These are phyloP conservation scores for Zeus faber DNA, from an alignment of 2,113 vertebrate species.

Conservation along the genomic window DNA sequence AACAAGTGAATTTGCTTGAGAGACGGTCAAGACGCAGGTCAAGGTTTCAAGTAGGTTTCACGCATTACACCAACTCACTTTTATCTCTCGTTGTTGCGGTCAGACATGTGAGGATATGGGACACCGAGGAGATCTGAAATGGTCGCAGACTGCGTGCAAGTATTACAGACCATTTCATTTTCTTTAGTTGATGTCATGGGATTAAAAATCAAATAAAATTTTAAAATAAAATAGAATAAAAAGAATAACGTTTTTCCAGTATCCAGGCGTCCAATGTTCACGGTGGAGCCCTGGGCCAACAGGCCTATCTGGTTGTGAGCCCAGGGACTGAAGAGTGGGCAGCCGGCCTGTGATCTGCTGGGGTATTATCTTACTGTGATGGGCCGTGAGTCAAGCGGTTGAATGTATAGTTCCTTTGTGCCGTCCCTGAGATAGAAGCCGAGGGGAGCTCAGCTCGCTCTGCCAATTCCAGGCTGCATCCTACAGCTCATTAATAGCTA, in stretches of 20 bases:
- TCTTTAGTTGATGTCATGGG: too few relatives aligned
- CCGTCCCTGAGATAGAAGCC: slow-evolving; percentile 41
- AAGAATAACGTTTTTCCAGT: background rate
- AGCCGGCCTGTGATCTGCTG: slow-evolving; percentile 51
- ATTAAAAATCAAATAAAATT: too few relatives aligned
- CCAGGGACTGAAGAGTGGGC: slow-evolving; percentile 28
- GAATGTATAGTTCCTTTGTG: slow-evolving; percentile 57
- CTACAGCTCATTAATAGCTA: slow-evolving; percentile 37
- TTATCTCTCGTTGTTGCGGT: too few relatives aligned
- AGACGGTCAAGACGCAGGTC: too few relatives aligned
- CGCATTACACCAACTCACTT: too few relatives aligned
- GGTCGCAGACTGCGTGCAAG: slow-evolving; percentile 12
- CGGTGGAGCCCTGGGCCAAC: background rate
- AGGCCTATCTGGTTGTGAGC: slow-evolving; percentile 18
- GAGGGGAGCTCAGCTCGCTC: background rate
- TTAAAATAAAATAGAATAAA: too few relatives aligned
- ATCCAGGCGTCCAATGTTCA: background rate
- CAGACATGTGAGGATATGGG: background rate
- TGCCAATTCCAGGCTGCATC: slow-evolving; percentile 13
- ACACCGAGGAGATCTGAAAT: background rate
- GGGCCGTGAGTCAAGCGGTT: slow-evolving; percentile 42
- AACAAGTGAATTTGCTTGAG: too few relatives aligned
- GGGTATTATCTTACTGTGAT: slow-evolving; percentile 63
- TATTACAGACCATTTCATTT: slow-evolving; percentile 1
- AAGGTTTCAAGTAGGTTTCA: too few relatives aligned